These are phyloP conservation scores for Lepilemur ruficaudatus DNA, from an alignment of 2,797 vertebrate species.

Conservation along the genomic window DNA sequence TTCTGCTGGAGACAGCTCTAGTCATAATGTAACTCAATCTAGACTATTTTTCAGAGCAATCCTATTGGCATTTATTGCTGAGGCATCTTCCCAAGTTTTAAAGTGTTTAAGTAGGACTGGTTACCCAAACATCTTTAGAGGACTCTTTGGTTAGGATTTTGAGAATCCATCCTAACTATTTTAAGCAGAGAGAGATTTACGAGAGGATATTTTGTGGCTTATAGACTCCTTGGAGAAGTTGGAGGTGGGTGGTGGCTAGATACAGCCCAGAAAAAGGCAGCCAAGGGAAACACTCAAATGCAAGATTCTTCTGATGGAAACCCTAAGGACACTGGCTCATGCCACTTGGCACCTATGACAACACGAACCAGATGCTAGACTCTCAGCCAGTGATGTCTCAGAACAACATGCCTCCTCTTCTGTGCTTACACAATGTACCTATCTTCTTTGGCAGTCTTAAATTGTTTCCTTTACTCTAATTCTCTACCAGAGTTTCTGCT, in stretches of 20 bases:
- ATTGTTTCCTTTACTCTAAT: background rate
- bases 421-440: background rate
- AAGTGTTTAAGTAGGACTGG: background rate
- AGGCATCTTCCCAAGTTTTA: background rate
- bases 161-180: background rate
- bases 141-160: background rate
- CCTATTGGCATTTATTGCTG: background rate
- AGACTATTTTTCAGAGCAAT: background rate
- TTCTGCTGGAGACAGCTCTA: background rate
- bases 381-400: background rate
- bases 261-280: background rate
- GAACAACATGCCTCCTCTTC: background rate
- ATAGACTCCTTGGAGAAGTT: background rate
- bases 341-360: background rate
- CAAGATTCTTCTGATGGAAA: background rate
- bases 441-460: background rate
- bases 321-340: background rate
- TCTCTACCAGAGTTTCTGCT: background rate
- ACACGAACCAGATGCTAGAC: background rate
- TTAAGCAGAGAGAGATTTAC: conserved; percentile 18
- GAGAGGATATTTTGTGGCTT: background rate
- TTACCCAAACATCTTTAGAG: background rate
- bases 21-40: background rate
- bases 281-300: background rate
- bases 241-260: background rate